Evolutionary conservation across 2,797 vertebrate species (phyloP).

Genomic region (Gephyroberyx darwinii): DNA sequence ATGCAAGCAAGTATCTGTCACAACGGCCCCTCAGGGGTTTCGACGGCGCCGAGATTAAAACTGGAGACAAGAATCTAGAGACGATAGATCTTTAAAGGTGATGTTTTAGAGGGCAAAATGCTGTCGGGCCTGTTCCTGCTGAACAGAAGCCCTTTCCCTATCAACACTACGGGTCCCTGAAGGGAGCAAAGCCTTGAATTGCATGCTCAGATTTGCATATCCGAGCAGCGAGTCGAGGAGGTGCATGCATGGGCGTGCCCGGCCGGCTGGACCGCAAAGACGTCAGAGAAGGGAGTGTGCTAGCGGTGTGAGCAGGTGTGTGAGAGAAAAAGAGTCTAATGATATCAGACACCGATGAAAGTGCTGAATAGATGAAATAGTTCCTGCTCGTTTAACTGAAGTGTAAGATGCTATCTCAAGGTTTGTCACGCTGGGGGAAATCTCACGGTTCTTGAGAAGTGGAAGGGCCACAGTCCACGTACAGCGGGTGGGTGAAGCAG

Average conservation of each 20-base stretch:
- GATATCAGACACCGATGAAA: neutral
- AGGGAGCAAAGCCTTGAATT: slow-evolving; percentile 40
- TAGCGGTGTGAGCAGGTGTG: neutral
- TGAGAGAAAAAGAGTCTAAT: slow-evolving; percentile 3
- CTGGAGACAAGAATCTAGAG: neutral
- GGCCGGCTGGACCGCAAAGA: neutral
- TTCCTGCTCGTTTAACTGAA: neutral
- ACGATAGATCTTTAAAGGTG: too few relatives aligned
- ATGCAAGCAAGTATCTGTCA: neutral
- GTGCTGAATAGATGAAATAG: neutral
- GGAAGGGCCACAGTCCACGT: neutral
- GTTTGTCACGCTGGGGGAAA: too few relatives aligned
- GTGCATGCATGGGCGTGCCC: slow-evolving; percentile 44
- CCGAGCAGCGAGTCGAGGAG: slow-evolving; percentile 15
- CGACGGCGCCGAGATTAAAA: neutral
- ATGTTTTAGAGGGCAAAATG: slow-evolving; percentile 17
- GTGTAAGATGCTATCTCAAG: neutral
- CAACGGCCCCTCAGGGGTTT: accelerated
- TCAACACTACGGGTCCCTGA: neutral
- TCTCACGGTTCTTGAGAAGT: neutral
- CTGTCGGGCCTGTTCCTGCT: slow-evolving; percentile 50
- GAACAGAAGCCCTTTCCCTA: neutral
- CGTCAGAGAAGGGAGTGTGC: slow-evolving; percentile 7
- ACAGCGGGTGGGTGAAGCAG: neutral
- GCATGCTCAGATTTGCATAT: slow-evolving; percentile 78